These are phyloP conservation scores for Nycteola revayana DNA, from an alignment of 2,888 invertebrate genomes.

Conservation along the genomic window DNA sequence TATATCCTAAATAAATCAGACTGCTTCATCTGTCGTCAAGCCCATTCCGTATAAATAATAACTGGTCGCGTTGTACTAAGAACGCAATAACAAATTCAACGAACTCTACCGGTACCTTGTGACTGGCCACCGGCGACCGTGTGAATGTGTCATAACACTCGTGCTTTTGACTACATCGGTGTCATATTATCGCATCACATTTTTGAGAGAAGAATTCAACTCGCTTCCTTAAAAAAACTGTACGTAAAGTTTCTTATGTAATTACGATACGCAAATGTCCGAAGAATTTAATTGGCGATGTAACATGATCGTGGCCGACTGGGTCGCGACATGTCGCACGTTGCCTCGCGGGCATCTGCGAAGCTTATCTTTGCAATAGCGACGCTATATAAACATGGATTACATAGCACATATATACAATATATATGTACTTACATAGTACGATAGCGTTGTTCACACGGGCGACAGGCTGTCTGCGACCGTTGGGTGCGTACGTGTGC, in stretches of 20 bases:
- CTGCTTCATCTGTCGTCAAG: conserved; percentile 63
- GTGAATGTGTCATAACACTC: conserved; percentile 71
- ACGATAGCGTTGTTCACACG: conserved; percentile 73
- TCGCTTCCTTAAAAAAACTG: conserved; percentile 51
- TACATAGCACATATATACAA: conserved; percentile 55
- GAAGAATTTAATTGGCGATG: conserved; percentile 36
- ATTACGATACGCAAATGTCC: conserved; percentile 38
- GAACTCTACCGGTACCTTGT: conserved; percentile 79
- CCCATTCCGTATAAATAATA: conserved; percentile 67
- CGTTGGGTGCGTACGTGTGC: conserved; percentile 66
- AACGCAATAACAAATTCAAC: conserved; percentile 82
- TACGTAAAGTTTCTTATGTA: conserved; percentile 40
- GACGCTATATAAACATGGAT: conserved; percentile 63
- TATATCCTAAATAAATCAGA: conserved; percentile 63
- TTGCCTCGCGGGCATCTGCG: conserved; percentile 27
- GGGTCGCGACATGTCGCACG: conserved; percentile 29
- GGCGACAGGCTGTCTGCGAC: conserved; percentile 79
- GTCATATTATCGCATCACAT: conserved; percentile 69
- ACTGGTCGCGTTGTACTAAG: conserved; percentile 73
- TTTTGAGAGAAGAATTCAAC: conserved; percentile 58
- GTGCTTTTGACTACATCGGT: conserved; percentile 65
- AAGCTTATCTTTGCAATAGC: conserved; percentile 56
- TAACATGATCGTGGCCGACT: conserved; percentile 49
- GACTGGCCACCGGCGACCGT: conserved; percentile 73
- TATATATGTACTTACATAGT: conserved; percentile 65